Evolutionary conservation across 2,113 vertebrate genomes (phyloP), one percentile per base, ranked within the genome.

Genomic region (Gadus macrocephalus): DNA sequence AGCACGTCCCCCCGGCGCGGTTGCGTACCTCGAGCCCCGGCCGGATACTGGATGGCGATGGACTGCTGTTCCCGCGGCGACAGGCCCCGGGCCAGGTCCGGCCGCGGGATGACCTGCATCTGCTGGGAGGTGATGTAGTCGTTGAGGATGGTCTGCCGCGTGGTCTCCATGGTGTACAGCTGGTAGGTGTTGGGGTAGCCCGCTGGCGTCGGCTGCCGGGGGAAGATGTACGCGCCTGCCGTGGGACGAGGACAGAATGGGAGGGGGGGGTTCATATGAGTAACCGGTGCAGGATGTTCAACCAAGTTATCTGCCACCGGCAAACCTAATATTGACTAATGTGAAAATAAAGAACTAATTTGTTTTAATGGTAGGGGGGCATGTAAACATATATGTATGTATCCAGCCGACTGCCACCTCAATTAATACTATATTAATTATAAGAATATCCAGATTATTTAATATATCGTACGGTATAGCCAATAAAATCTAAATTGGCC

Each of bases 101-200:
- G 93, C 28, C 96, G 93, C 19, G 97, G 91, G 78, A 96, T 98
- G 80, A 95, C 95, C 75, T 96, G 96, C 97, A 99, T 99, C 91
- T 99, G 97, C 87, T 99, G 97, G 31, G 97, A 99, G 59, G 97
- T 99, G 90, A 99, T 99, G 82, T 99, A 99, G 85, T 99, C 97
- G 0, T 98, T 99, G 25, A 99, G 91, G 89, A 99, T 98, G 81
- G 97, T 99, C 93, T 99, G 97, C 1, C 97, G 90, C 0, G 96
- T 98, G 77, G 98, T 99, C 89, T 99, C 97, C 96, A 99, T 98
- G 9, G 97, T 96, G 3, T 99, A 98, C 78, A 98, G 92, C 88
- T 98, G 97, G 81, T 99, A 99, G 66, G 95, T 96, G 86, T 95
- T 98, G 53, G 95, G 96, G 88, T 96, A 99, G 65, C 95, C 95